These are phyloP conservation scores for Aphaenogaster ashmeadi DNA, from an alignment of 1,140 invertebrate species.

Conservation along the genomic window DNA sequence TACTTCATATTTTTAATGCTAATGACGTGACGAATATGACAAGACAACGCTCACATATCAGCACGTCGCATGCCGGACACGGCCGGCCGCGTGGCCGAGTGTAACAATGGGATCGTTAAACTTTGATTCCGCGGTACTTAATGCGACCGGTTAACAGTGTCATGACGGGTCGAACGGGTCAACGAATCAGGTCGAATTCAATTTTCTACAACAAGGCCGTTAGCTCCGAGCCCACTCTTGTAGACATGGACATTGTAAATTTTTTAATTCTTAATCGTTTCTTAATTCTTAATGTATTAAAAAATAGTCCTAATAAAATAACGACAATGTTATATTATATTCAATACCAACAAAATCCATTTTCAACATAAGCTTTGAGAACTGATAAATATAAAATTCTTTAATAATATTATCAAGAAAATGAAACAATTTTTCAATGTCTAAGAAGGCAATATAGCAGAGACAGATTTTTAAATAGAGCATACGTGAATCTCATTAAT, in stretches of 20 bases:
- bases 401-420: background rate
- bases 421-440: background rate
- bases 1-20: slow-evolving; percentile 41
- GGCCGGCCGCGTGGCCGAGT: background rate
- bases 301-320: slow-evolving; percentile 7
- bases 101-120: slow-evolving; percentile 72
- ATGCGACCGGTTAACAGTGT: slow-evolving; percentile 72
- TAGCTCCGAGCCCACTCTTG: background rate
- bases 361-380: background rate
- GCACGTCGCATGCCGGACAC: slow-evolving; percentile 1
- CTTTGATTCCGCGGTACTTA: slow-evolving; percentile 70
- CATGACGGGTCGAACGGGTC: slow-evolving; percentile 70
- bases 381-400: background rate
- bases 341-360: background rate
- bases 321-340: background rate
- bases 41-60: slow-evolving; percentile 23
- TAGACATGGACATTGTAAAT: background rate
- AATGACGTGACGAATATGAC: slow-evolving; percentile 39
- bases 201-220: slow-evolving; percentile 67
- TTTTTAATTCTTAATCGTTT: slow-evolving; percentile 16
- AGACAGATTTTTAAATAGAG: background rate
- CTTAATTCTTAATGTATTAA: background rate
- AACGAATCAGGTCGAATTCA: slow-evolving; percentile 78
- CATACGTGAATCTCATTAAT: background rate
- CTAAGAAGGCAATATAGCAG: background rate